Percentiles rank a stretch among this genome's conserved stretches.
phyloP scores from a whole-genome alignment of 1,140 invertebrate species.

The Nylanderia fulva region DNA sequence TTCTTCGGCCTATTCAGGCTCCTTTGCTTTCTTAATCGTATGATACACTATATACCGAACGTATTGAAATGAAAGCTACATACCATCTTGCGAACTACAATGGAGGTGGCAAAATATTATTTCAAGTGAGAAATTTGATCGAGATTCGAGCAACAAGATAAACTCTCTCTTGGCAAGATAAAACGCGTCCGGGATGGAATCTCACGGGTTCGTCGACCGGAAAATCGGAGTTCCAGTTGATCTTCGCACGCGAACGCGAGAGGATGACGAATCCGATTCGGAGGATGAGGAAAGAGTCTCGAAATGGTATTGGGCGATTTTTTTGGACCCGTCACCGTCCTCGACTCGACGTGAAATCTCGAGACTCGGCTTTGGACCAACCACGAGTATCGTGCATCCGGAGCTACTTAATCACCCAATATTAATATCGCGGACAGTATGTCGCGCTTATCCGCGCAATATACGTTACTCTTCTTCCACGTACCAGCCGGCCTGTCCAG shows the following conservation, averaged over 20 bases:
- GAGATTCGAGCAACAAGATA: constrained; percentile 6
- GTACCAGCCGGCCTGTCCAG: background rate
- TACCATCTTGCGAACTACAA: background rate
- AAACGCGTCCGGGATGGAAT: constrained; percentile 23
- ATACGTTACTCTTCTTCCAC: constrained; percentile 51
- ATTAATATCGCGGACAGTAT: constrained; percentile 81
- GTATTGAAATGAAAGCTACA: background rate
- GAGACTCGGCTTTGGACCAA: constrained; percentile 74
- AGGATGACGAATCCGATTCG: background rate
- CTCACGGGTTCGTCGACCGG: constrained; percentile 39
- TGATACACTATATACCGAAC: too few species aligned
- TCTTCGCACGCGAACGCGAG: background rate
- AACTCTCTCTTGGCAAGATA: constrained; percentile 42
- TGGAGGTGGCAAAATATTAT: background rate
- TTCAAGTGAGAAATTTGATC: background rate
- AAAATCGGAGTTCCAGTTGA: constrained; percentile 30
- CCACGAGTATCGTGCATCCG: constrained; percentile 78
- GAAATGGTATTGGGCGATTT: constrained; percentile 52
- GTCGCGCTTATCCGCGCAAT: constrained; percentile 67
- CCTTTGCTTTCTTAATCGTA: background rate
- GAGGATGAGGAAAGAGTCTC: constrained; percentile 2
- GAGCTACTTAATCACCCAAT: constrained; percentile 84
- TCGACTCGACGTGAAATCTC: constrained; percentile 43
- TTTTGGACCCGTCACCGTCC: constrained; percentile 64
- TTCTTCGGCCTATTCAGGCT: background rate